These are phyloP conservation scores for Podocnemis expansa DNA, from an alignment of 2,113 vertebrate genomes.

Conservation along the genomic window DNA sequence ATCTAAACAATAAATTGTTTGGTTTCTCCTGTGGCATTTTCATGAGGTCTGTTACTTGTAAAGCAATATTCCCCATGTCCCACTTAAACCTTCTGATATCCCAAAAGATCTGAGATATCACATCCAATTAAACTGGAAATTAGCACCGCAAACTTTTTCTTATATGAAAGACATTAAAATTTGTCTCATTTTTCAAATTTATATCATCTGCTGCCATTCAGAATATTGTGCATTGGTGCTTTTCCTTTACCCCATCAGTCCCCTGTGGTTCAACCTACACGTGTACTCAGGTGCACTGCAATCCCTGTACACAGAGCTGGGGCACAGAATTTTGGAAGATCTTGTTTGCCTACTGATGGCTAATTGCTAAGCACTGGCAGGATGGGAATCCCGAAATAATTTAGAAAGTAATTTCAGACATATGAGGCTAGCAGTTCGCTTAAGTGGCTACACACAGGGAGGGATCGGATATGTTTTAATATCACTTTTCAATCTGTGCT, in stretches of 20 bases:
- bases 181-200: accelerated
- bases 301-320: accelerated
- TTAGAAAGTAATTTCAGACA: not conserved
- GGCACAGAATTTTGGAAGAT: not conserved
- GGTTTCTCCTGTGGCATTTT: not conserved
- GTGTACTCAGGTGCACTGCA: accelerated
- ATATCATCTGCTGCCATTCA: not conserved
- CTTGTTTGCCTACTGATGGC: accelerated
- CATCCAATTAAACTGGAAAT: not conserved
- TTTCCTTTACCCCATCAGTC: not conserved
- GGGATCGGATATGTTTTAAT: not conserved
- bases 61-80: not conserved
- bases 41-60: slow-evolving; percentile 28
- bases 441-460: not conserved
- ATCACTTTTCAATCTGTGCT: not conserved
- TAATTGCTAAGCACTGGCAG: not conserved
- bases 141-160: not conserved
- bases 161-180: not conserved
- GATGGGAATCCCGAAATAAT: not conserved
- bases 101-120: slow-evolving; percentile 15
- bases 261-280: not conserved
- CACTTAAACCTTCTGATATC: not conserved
- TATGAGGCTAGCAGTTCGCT: not conserved
- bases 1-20: not conserved
- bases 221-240: not conserved